phyloP scores from a whole-genome alignment of 2,797 vertebrate species.

The Hoplostethus atlanticus region DNA sequence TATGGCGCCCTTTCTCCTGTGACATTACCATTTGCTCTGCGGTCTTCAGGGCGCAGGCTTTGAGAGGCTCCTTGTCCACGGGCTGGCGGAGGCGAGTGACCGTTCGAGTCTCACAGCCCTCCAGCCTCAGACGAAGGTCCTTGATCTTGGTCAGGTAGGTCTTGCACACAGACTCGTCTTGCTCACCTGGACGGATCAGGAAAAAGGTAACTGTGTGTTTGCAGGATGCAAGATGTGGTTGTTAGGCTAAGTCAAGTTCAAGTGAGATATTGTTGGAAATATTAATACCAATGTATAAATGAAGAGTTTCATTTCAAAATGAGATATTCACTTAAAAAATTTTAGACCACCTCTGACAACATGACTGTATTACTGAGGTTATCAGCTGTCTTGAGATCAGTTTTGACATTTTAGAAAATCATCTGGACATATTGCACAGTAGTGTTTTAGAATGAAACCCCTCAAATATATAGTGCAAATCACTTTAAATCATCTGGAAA shows the following conservation, averaged over 20 bases:
- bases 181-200: constrained; percentile 84
- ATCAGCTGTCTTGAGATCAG: not conserved
- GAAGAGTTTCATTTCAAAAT: constrained; percentile 14
- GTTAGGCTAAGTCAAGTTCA: not conserved
- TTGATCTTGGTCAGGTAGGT: constrained; percentile 91
- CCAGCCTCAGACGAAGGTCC: constrained; percentile 92
- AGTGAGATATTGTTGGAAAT: not conserved
- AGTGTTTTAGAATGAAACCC: not conserved
- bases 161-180: constrained; percentile 90
- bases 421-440: too few relatives aligned
- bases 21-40: constrained; percentile 89
- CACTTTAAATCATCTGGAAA: not conserved
- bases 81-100: constrained; percentile 88
- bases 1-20: too few relatives aligned
- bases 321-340: not conserved
- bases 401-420: not conserved
- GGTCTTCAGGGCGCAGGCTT: constrained; percentile 89
- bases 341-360: not conserved
- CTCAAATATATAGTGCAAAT: not conserved
- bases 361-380: not conserved
- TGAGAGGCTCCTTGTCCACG: constrained; percentile 87
- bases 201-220: not conserved
- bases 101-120: constrained; percentile 89
- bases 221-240: too few relatives aligned
- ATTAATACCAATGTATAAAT: not conserved